Evolutionary conservation across 2,113 vertebrate species (phyloP).

Genomic region (Pteruthius melanotis): DNA sequence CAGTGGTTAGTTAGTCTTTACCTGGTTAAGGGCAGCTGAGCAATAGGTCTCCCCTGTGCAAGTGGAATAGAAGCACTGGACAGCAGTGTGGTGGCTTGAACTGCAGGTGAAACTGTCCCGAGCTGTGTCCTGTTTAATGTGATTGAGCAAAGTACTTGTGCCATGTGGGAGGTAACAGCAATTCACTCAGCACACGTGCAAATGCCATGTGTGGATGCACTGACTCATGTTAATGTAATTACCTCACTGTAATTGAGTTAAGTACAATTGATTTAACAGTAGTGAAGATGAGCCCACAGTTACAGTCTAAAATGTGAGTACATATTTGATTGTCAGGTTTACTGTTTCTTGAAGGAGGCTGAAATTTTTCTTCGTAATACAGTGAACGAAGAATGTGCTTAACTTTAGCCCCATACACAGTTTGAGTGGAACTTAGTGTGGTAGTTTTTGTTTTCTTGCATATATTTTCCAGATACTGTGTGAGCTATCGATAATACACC

Average conservation of each 20-base stretch:
- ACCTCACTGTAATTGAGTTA: conserved; percentile 63
- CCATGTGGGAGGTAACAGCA: conserved; percentile 53
- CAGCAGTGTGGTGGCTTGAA: background rate
- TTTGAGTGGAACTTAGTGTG: background rate
- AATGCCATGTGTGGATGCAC: conserved; percentile 63
- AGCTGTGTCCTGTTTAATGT: background rate
- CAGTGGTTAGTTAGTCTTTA: background rate
- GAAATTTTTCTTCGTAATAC: background rate
- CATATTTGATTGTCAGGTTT: background rate
- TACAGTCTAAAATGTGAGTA: conserved; percentile 15
- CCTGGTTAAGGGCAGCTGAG: background rate
- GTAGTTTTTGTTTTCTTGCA: background rate
- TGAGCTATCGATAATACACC: fast-evolving
- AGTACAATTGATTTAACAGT: conserved; percentile 62
- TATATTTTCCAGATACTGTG: background rate
- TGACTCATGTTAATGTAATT: conserved; percentile 69
- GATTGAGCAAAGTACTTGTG: background rate
- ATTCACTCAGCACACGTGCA: conserved; percentile 38
- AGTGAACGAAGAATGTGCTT: background rate
- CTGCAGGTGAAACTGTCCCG: background rate
- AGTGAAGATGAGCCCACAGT: conserved; percentile 51
- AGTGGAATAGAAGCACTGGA: background rate
- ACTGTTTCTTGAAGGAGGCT: background rate
- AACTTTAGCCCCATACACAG: background rate
- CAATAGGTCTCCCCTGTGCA: no score